Evolutionary conservation across 2,113 vertebrate genomes (phyloP), one percentile per base, ranked within the genome.

Genomic region (Pelecanus crispus): DNA sequence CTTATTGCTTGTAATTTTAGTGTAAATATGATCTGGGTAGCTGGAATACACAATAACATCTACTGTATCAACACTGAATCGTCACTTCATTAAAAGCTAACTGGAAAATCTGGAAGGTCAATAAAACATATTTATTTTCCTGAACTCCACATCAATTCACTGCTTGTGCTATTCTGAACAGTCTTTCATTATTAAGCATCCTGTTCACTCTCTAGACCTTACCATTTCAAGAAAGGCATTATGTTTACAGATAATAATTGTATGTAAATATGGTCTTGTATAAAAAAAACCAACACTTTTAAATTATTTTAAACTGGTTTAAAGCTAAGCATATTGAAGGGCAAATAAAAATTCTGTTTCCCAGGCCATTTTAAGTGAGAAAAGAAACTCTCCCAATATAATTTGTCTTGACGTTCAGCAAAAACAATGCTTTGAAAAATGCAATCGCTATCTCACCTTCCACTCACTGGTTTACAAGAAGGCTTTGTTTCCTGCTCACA

Each of bases 321-420:
- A 92, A 97, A 98, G 97, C 97, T 97, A 97, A 98, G 95, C 88
- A 84, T 94, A 97, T 93, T 93, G 89, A 97, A 96, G 94, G 74
- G 82, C 84, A 94, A 95, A 89, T 78, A 88, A 96, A 97, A 97
- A 94, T 96, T 96, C 75, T 91, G 96, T 97, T 98, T 98, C 97
- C 96, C 97, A 96, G 96, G 88, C 95, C 94, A 96, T 78, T 61
- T 77, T 19, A 78, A 79, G 61, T 40, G 55, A 80, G 81, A 88
- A 92, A 92, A 90, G 25, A 94, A 74, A 94, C 79, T 91, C 66
- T 94, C 83, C 83, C 77, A 84, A 84, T 56, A 50, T 32, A 74
- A 81, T 44, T 93, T 90, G 50, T 95, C 49, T 66, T 9, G 13
- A 82, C 58, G 18, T 80, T 93, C 56, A 89, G 49, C 56, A 84